Percentiles rank a stretch among this genome's conserved stretches.
Evolutionary conservation across 1,140 invertebrate species (phyloP).

Genomic region (Wiebesia pumilae): DNA sequence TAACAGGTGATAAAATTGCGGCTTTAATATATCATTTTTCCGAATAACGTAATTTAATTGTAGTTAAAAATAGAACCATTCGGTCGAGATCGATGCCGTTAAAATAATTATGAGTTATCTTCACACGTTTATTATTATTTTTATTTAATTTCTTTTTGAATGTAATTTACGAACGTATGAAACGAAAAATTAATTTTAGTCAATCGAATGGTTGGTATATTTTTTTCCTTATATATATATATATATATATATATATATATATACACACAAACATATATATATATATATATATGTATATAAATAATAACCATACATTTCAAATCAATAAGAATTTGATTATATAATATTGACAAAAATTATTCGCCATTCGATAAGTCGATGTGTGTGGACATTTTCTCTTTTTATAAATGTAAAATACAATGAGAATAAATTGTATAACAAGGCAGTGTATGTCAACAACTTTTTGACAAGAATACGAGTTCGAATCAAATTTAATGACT

Average conservation of each 20-base stretch:
- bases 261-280: no score
- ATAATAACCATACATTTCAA: conserved; percentile 33
- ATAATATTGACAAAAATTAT: conserved; percentile 29
- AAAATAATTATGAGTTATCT: background rate
- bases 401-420: conserved; percentile 40
- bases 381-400: conserved; percentile 18
- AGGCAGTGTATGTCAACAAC: conserved; percentile 16
- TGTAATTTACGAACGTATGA: background rate
- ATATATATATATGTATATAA: no score
- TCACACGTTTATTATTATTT: background rate
- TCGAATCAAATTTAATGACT: conserved; percentile 37
- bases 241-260: no score
- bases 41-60: background rate
- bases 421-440: conserved; percentile 17
- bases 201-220: conserved; percentile 35
- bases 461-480: conserved; percentile 9
- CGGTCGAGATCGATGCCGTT: conserved; percentile 21
- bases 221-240: background rate
- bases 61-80: conserved; percentile 21
- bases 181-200: conserved; percentile 20
- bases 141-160: background rate
- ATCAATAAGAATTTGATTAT: conserved; percentile 28
- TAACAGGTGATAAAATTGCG: background rate
- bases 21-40: background rate
- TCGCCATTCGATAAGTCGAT: conserved; percentile 22